phyloP scores from a whole-genome alignment of 2,888 invertebrate species.

The Dynastes hyllus region DNA sequence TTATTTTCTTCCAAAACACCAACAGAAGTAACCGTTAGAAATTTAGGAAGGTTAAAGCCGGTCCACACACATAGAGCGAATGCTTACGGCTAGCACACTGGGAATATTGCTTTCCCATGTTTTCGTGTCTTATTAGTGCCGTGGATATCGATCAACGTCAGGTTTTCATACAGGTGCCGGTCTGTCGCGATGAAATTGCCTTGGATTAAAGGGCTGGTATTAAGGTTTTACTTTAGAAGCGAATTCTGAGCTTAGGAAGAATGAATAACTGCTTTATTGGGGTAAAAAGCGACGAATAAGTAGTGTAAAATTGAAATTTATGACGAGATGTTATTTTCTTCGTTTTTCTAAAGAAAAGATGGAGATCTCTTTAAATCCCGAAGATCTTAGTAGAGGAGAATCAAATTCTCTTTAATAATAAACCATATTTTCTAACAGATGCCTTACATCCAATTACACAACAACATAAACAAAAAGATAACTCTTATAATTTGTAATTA shows the following conservation, averaged over 20 bases:
- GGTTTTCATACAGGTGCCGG: neutral
- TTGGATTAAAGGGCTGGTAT: neutral
- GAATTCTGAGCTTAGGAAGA: neutral
- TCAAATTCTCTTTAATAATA: no score
- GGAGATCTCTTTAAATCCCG: no score
- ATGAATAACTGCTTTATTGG: neutral
- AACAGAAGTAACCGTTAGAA: no score
- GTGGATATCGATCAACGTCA: conserved; percentile 1
- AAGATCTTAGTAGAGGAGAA: no score
- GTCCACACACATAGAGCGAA: neutral
- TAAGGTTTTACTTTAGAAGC: neutral
- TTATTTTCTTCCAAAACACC: no score
- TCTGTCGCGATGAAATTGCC: neutral
- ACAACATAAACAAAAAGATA: no score
- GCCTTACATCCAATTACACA: no score
- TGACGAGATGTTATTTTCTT: neutral
- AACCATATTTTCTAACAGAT: no score
- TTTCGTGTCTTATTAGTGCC: neutral
- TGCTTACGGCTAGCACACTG: neutral
- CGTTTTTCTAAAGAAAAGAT: neutral
- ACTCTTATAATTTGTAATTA: no score
- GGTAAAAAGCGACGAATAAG: neutral
- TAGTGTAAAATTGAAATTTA: neutral
- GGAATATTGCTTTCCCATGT: neutral
- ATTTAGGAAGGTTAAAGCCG: no score